A percentile compares a stretch with the other conserved stretches of the same genome.
Conservation (phyloP, 2,113 vertebrate genomes). For the Pseudopipra pipra region DNA sequence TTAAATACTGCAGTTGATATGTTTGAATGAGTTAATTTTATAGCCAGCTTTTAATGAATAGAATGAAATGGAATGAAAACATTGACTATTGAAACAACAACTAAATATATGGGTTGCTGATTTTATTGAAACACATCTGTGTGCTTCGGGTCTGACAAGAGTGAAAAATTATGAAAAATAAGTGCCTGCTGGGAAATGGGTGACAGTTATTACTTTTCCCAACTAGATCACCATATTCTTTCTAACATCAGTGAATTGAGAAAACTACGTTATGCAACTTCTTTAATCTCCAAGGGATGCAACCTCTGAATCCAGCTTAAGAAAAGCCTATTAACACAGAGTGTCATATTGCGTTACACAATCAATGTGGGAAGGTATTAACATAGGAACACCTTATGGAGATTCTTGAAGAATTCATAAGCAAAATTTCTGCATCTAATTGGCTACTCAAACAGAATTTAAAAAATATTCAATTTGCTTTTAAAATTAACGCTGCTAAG, state of each 20-base stretch:
- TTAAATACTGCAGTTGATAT: neutral
- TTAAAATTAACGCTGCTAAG: constrained; percentile 8
- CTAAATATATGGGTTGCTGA: neutral
- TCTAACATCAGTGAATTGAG: neutral
- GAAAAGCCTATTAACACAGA: constrained; percentile 27
- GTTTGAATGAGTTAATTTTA: neutral
- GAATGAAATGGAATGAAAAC: neutral
- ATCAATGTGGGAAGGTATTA: neutral
- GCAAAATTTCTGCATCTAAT: neutral
- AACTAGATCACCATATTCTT: neutral
- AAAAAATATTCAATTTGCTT: constrained; percentile 13
- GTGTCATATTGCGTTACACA: neutral
- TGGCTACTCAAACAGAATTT: constrained; percentile 14
- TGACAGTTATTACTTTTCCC: neutral
- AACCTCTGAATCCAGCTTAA: neutral
- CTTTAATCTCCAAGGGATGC: neutral
- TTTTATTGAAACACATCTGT: neutral
- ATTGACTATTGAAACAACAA: neutral
- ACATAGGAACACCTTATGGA: neutral
- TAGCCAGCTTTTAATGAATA: neutral
- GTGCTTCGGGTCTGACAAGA: neutral
- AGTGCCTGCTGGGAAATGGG: neutral
- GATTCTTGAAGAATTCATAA: neutral
- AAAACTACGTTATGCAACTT: neutral
- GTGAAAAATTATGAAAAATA: neutral